Evolutionary conservation across 92 coral and sea anemone genomes (phyloP), one percentile per base, ranked within the genome.

Genomic region (Pocillopora meandrina): DNA sequence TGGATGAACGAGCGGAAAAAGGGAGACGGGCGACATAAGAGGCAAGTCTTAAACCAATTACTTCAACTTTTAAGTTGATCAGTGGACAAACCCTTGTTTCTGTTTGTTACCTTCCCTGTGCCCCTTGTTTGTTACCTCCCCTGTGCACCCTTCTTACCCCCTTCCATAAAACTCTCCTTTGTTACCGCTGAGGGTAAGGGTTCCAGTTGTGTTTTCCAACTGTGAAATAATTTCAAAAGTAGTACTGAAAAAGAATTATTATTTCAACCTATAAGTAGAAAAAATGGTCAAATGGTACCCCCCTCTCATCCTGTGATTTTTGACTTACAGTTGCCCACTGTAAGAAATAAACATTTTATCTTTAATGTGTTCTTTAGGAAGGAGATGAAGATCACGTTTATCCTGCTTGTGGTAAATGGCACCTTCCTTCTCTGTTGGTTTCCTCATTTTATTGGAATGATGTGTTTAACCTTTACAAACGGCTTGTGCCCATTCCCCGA

Each of bases 401-500:
- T 84, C 9, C 89, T 89, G 20, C 79, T 89, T 9, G 78, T 83
- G 9, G 92, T 89, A 35, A 85, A 84, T 33, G 92, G 92, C 19
- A 80, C 92, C 10, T 89, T 89, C 35, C 61, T 85, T n/a, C 8
- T 74, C 10, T 85, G 92, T 15, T 89, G 92, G 92, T 61, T 89
- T 47, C 92, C 92, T 52, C 92, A 89, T 42, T 85, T 89, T 42
- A 21, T 89, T 59, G 92, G 92, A 56, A 75, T 86, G 18, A 65
- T 85, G 80, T 89, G 92, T 81, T 83, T 89, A 20, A 26, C 70
- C 23, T 77, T 76, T 19, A 75, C 92, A 20, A 36, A 68, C 4
- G 89, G 92, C 76, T 79, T 36, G 58, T 89, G 92, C 75, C 92
- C 92, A 23, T 85, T 82, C 74, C 89, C 89, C 65, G 83, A 85